A percentile compares a stretch with the other conserved stretches of the same genome.
These are phyloP conservation scores for Gallinago paraguaiae DNA, from an alignment of 2,113 vertebrate species.

Conservation along the genomic window DNA sequence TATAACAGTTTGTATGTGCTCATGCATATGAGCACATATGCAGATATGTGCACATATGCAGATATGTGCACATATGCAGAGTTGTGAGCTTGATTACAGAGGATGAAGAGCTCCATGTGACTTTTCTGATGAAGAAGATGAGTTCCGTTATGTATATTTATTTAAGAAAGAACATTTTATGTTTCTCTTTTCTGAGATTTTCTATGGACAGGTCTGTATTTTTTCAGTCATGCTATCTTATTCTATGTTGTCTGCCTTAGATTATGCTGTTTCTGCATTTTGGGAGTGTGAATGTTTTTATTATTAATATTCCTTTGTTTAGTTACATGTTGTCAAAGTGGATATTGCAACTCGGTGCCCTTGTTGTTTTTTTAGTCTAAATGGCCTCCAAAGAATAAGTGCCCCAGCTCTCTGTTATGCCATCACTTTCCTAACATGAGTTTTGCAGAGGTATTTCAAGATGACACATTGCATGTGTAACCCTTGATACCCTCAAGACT, in stretches of 20 bases:
- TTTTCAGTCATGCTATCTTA: background rate
- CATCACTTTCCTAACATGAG: background rate
- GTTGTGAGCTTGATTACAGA: background rate
- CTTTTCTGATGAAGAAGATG: background rate
- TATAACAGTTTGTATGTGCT: background rate
- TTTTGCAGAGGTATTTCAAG: slow-evolving; percentile 7
- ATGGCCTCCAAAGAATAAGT: background rate
- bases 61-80: no score
- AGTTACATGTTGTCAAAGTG: background rate
- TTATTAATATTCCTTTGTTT: background rate
- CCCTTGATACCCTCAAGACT: background rate
- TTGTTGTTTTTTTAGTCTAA: background rate
- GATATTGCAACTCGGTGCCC: background rate
- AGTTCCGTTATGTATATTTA: background rate
- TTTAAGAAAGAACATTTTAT: background rate
- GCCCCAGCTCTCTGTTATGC: background rate
- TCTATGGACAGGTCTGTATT: background rate
- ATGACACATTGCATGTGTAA: background rate
- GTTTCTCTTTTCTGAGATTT: background rate
- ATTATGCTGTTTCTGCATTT: background rate
- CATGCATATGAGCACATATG: no score
- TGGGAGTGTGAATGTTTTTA: background rate
- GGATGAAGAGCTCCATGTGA: background rate
- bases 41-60: no score
- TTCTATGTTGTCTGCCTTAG: background rate